Evolutionary conservation across 1,140 invertebrate genomes (phyloP), one percentile per base, ranked within the genome.

Genomic region (Aleiodes sp.): DNA sequence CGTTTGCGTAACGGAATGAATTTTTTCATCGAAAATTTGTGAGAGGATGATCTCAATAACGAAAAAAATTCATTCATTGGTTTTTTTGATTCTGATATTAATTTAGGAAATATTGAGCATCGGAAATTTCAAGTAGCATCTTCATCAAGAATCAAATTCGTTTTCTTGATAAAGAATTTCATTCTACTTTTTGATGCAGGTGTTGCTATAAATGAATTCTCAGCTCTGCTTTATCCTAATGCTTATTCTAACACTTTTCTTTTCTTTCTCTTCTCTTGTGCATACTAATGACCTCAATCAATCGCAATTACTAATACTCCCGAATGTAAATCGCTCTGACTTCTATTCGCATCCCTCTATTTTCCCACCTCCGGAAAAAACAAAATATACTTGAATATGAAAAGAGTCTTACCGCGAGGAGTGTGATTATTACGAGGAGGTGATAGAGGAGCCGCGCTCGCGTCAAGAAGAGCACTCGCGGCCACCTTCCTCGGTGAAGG

Each of bases 211-310:
- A 7, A 43, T 62, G 28, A 6, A 61, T 35, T 43, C 39, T 28
- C 21, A 57, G 65, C 72, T 62, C 73, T 70, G 80, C 77, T 75
- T 86, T 84, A 65, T 84, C 82, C 79, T 84, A 69, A 84, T 3
- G 46, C 46, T 52, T 52, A 52, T 21, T 78, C 70, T 73, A 77
- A 78, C 82, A 84, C 76, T 82, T 73, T 79, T 78, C 24, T 69
- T 68, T 71, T 77, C n/a, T 46, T 28, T 64, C 26, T 68, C 29
- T 35, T 16, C 28, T 10, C 10, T 26, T 43, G 82, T 77, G 71
- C 71, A 61, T 62, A 76, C 76, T 69, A 75, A 76, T 73, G 41
- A 64, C 70, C 37, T 61, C 62, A 63, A 70, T 76, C 73, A 76
- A 28, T 59, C 61, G 73, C 71, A 75, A 76, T 68, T 16, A 62